These are phyloP conservation scores for Drosophila asahinai DNA, from an alignment of 1,140 invertebrate genomes.

Conservation along the genomic window DNA sequence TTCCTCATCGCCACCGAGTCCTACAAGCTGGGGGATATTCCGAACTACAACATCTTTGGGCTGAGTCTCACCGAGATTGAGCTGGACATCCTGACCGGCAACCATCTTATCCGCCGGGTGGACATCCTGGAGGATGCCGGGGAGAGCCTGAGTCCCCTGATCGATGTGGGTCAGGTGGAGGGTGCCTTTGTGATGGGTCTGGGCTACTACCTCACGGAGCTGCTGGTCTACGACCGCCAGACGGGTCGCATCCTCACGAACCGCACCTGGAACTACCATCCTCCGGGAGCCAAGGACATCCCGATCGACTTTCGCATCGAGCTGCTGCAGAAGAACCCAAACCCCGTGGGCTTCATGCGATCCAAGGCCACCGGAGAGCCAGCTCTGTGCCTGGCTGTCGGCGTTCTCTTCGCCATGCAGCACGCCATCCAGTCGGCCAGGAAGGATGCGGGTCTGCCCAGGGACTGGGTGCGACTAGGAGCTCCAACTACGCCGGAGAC, in stretches of 20 bases:
- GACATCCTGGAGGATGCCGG: constrained; percentile 92
- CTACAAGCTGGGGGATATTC: constrained; percentile 77
- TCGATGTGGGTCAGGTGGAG: constrained; percentile 91
- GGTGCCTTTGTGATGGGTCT: constrained; percentile 94
- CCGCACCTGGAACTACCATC: constrained; percentile 93
- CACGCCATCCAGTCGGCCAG: constrained; percentile 89
- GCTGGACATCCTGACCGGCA: constrained; percentile 90
- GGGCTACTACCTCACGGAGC: constrained; percentile 91
- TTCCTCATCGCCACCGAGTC: constrained; percentile 88
- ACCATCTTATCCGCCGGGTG: constrained; percentile 87
- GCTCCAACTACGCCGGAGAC: constrained; percentile 85
- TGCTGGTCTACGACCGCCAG: constrained; percentile 88
- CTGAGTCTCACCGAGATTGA: constrained; percentile 88
- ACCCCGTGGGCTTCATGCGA: constrained; percentile 89
- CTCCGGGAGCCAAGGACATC: constrained; percentile 93
- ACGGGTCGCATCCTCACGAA: constrained; percentile 90
- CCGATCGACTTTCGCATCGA: constrained; percentile 93
- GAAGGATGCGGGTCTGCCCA: constrained; percentile 86
- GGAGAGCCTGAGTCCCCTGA: constrained; percentile 89
- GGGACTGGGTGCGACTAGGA: constrained; percentile 86
- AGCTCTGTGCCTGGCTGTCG: constrained; percentile 89
- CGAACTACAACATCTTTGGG: constrained; percentile 87
- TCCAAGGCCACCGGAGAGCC: constrained; percentile 94
- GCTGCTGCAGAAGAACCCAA: constrained; percentile 89
- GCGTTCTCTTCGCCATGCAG: constrained; percentile 89